phyloP scores from a whole-genome alignment of 2,888 invertebrate species.

The Drosophila neonasuta region DNA sequence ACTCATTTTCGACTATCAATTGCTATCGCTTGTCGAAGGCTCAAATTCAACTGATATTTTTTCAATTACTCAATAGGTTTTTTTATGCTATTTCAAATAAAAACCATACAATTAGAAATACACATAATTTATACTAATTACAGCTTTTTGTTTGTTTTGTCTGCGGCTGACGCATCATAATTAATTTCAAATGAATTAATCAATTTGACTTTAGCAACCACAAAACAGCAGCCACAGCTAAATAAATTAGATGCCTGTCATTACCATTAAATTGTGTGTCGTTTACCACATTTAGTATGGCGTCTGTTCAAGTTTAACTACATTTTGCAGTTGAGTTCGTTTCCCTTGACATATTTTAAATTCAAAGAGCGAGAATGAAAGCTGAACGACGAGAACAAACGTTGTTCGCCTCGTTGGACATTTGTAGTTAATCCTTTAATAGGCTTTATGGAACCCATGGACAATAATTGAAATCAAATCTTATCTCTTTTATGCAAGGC shows the following conservation, averaged over 20 bases:
- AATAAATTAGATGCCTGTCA: slow-evolving; percentile 3
- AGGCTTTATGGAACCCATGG: background rate
- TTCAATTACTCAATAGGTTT: background rate
- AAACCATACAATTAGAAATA: background rate
- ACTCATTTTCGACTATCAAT: slow-evolving; percentile 2
- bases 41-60: background rate
- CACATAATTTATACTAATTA: background rate
- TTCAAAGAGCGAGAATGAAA: background rate
- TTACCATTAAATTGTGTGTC: background rate
- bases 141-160: background rate
- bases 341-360: background rate
- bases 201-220: background rate
- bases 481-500: slow-evolving; percentile 1
- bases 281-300: background rate
- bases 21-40: background rate
- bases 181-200: slow-evolving; percentile 13
- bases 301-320: background rate
- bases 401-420: background rate
- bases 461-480: slow-evolving; percentile 13
- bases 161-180: background rate
- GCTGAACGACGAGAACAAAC: background rate
- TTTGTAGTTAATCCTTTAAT: slow-evolving; percentile 23
- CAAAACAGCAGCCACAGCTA: background rate
- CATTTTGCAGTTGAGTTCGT: background rate
- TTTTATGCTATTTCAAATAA: background rate